Base-by-base conservation (phyloP, 2,113 vertebrate genomes). In the Heteronetta atricapilla region DNA sequence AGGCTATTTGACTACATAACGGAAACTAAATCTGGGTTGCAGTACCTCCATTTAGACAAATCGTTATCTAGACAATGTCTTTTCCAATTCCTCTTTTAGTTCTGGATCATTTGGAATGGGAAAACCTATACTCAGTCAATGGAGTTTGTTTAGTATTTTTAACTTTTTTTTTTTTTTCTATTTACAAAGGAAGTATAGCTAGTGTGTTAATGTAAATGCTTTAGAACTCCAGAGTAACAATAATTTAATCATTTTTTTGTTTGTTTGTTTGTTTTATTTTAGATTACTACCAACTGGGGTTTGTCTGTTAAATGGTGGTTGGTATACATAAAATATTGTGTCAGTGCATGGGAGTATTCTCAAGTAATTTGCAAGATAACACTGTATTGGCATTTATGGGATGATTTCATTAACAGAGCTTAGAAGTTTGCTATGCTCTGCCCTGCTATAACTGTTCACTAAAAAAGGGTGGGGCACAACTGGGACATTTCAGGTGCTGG, bases 21-120 rank as follows among this genome's bases (percentile, higher is more conserved):
- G 28, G 78, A 90, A 88, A 92, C 86, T 62, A 84, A 85, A 79
- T 91, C 88, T 91, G 70, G 33, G 36, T 72, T 93, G 92, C 89
- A 94, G 58, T 87, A 93, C 89, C 83, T 83, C 83, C 88, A 20
- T 92, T 93, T 94, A 87, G 74, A 59, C 76, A 92, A 92, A 94
- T 89, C 42, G 44, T 91, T 89, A 88, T 72, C 83, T 86, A 64
- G 36, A 28, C 52, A 72, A 26, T 48, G 77, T 86, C 73, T 86
- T 84, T 86, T 84, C 42, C 52, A 85, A 84, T 94, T 90, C 82
- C 29, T 78, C 22, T 56, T 72, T 72, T 56, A 75, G 26, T 78
- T 83, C 50, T 78, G 44, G 50, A 56, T 79, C 53, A 31, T 55
- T 85, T 50, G 18, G 69, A 62, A 82, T 88, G 18, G 52, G 36